Percentiles rank a stretch among this genome's conserved stretches.
phyloP scores from a whole-genome alignment of 2,888 invertebrate species.

The Baronia brevicornis region DNA sequence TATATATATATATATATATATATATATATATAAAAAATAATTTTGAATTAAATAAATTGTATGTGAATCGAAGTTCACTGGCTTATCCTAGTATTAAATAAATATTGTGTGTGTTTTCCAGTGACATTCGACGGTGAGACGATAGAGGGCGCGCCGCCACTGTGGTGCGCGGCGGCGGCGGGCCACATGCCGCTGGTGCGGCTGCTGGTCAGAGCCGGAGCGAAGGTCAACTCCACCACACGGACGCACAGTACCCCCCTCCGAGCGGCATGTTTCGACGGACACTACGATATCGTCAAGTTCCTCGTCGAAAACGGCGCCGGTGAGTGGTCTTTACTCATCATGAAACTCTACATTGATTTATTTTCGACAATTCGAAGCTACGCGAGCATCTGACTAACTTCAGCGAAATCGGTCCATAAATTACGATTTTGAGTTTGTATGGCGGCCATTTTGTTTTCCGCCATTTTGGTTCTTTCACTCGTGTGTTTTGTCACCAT shows the following conservation, averaged over 20 bases:
- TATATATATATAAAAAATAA: too few relatives aligned
- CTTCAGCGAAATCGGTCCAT: too few relatives aligned
- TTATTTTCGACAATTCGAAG: too few relatives aligned
- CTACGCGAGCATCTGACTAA: slow-evolving; percentile 6
- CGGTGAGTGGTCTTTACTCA: slow-evolving; percentile 79
- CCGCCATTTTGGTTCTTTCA: too few relatives aligned
- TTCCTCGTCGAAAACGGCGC: slow-evolving; percentile 93
- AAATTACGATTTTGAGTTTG: too few relatives aligned
- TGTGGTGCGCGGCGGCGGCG: slow-evolving; percentile 99
- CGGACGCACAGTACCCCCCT: slow-evolving; percentile 96
- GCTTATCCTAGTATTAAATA: background rate
- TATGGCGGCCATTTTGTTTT: too few relatives aligned
- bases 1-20: too few relatives aligned
- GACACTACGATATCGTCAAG: slow-evolving; percentile 95
- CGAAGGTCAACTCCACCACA: slow-evolving; percentile 95
- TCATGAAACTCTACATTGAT: background rate
- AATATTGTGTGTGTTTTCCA: slow-evolving; percentile 35
- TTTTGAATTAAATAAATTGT: too few relatives aligned
- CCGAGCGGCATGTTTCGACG: slow-evolving; percentile 97
- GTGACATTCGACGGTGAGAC: slow-evolving; percentile 98
- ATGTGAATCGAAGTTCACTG: too few relatives aligned
- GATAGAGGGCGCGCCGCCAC: slow-evolving; percentile 95
- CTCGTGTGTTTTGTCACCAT: too few relatives aligned
- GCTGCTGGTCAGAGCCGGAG: slow-evolving; percentile 88
- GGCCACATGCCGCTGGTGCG: slow-evolving; percentile 92